A percentile compares a stretch with the other conserved stretches of the same genome.
Evolutionary conservation across 1,140 invertebrate genomes (phyloP).

Genomic region (Diorhabda elongata): DNA sequence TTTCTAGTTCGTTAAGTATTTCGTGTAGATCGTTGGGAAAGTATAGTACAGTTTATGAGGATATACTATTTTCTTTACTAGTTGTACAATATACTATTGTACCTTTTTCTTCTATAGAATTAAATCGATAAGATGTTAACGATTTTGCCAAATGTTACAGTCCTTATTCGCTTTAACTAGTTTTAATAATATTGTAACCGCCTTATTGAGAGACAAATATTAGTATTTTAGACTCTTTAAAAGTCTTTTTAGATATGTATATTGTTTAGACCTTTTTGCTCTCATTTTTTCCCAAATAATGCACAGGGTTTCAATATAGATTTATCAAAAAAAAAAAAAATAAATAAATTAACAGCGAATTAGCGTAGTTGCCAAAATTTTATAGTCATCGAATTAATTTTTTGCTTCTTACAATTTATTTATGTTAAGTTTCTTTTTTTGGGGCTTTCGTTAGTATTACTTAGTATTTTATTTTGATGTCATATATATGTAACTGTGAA

Average conservation of each 20-base stretch:
- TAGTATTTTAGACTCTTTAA: constrained; percentile 17
- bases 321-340: constrained; percentile 26
- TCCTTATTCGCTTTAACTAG: constrained; percentile 16
- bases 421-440: constrained; percentile 22
- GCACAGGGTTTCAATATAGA: constrained; percentile 34
- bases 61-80: too few species aligned
- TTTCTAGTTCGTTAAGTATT: too few species aligned
- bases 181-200: constrained; percentile 21
- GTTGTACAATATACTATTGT: too few species aligned
- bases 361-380: constrained; percentile 27
- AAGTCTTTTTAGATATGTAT: constrained; percentile 9
- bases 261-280: constrained; percentile 18
- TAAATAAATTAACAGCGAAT: constrained; percentile 27
- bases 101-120: too few species aligned
- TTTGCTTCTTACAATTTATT: constrained; percentile 16
- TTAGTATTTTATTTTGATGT: not conserved
- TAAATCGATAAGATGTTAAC: too few species aligned
- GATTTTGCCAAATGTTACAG: constrained; percentile 3
- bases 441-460: constrained; percentile 9
- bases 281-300: constrained; percentile 23
- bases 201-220: constrained; percentile 23
- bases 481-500: constrained; percentile 1
- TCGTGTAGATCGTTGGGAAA: too few species aligned
- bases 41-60: too few species aligned
- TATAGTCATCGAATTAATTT: constrained; percentile 4